phyloP scores from a whole-genome alignment of 2,888 invertebrate species.

The Gastracanthus pulcherrimus region DNA sequence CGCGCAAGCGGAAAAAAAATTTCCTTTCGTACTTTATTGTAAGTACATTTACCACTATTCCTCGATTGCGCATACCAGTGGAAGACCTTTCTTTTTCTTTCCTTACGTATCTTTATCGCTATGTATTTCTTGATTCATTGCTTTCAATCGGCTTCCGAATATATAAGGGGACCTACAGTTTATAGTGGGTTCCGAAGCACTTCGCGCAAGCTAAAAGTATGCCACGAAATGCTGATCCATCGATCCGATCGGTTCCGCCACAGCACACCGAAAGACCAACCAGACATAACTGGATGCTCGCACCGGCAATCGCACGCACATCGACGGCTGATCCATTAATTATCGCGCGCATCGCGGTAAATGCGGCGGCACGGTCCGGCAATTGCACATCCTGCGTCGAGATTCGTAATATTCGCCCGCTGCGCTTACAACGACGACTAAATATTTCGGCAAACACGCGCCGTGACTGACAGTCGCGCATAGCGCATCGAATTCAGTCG shows the following conservation, averaged over 20 bases:
- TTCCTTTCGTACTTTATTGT: neutral
- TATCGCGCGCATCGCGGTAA: slow-evolving; percentile 1
- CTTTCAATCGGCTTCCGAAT: neutral
- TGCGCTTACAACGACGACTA: slow-evolving; percentile 5
- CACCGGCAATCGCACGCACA: neutral
- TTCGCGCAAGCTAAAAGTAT: neutral
- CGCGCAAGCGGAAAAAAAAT: too few species aligned
- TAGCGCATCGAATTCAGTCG: neutral
- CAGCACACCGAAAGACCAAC: neutral
- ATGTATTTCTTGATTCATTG: neutral
- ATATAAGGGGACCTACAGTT: neutral
- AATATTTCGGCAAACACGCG: slow-evolving; percentile 34
- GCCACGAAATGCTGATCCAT: neutral
- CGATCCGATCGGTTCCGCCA: neutral
- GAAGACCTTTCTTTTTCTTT: neutral
- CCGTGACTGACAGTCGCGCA: slow-evolving; percentile 17
- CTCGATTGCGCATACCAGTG: neutral
- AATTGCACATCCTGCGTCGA: slow-evolving; percentile 10
- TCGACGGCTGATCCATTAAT: slow-evolving; percentile 25
- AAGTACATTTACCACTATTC: neutral
- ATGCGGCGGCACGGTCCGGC: slow-evolving; percentile 1
- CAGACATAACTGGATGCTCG: neutral
- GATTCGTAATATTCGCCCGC: neutral
- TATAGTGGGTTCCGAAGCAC: neutral
- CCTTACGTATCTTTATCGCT: neutral